These are phyloP conservation scores for Trichonephila clavipes DNA, from an alignment of 1,140 invertebrate genomes.

Conservation along the genomic window DNA sequence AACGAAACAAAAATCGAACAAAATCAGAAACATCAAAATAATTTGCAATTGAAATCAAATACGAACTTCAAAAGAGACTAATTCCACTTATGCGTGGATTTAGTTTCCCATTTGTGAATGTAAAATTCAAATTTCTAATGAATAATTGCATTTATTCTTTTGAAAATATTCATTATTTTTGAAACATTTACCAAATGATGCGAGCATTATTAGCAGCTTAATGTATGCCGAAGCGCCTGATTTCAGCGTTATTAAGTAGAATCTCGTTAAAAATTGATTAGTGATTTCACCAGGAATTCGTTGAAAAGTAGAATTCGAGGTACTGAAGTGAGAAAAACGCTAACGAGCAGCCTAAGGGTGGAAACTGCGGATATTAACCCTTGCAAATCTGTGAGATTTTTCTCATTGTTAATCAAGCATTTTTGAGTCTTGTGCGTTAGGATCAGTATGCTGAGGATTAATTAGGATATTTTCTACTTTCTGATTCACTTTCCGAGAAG, in stretches of 20 bases:
- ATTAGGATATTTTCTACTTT: conserved; percentile 7
- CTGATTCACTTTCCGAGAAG: background rate
- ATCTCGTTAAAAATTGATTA: conserved; percentile 65
- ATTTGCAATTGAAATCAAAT: background rate
- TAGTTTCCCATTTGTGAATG: background rate
- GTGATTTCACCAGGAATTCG: conserved; percentile 3
- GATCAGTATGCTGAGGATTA: background rate
- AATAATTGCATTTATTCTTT: background rate
- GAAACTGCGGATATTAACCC: background rate
- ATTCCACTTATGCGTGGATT: background rate
- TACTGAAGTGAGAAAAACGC: conserved; percentile 42
- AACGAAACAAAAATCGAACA: background rate
- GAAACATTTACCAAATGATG: background rate
- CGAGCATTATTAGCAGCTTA: conserved; percentile 41
- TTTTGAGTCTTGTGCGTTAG: background rate
- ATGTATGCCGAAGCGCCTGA: background rate
- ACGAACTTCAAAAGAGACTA: background rate
- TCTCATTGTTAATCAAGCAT: background rate
- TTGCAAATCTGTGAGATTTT: background rate
- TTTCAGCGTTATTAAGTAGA: conserved; percentile 31
- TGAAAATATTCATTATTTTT: conserved; percentile 25
- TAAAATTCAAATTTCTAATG: background rate
- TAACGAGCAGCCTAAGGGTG: conserved; percentile 38
- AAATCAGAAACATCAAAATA: background rate
- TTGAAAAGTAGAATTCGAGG: conserved; percentile 12